phyloP scores from a whole-genome alignment of 2,888 invertebrate species.

The Yponomeuta evonymella region DNA sequence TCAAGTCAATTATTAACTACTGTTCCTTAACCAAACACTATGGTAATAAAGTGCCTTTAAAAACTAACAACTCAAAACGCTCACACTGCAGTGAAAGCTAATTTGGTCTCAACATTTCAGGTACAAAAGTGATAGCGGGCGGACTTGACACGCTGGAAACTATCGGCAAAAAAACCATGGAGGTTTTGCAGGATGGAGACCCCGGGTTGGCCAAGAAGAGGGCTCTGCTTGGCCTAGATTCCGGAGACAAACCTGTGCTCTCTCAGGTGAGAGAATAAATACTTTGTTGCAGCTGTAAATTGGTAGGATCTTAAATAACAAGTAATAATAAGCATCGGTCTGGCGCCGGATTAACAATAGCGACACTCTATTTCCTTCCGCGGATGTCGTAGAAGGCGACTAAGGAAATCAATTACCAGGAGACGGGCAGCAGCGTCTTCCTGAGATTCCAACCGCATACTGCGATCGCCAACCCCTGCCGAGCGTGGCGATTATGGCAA shows the following conservation, averaged over 20 bases:
- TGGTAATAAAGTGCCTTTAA: neutral
- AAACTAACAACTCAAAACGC: no score
- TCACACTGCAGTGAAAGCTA: neutral
- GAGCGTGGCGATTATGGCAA: no score
- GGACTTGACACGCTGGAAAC: conserved; percentile 93
- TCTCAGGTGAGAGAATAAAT: conserved; percentile 61
- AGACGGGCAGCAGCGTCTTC: no score
- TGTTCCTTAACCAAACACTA: no score
- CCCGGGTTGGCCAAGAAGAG: conserved; percentile 89
- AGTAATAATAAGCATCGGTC: no score
- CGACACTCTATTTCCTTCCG: no score
- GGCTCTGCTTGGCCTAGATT: conserved; percentile 78
- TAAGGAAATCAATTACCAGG: no score
- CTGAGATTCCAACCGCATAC: no score
- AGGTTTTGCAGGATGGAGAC: conserved; percentile 93
- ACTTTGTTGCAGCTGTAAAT: neutral
- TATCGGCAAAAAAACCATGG: conserved; percentile 96
- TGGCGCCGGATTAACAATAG: no score
- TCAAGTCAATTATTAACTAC: no score
- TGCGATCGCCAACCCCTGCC: no score
- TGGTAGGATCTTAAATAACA: neutral
- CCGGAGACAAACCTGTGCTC: conserved; percentile 78
- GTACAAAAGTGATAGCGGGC: conserved; percentile 84
- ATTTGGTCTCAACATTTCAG: conserved; percentile 37
- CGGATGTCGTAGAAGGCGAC: no score